These are phyloP conservation scores for Melozone crissalis DNA, from an alignment of 2,113 vertebrate genomes.

Conservation along the genomic window DNA sequence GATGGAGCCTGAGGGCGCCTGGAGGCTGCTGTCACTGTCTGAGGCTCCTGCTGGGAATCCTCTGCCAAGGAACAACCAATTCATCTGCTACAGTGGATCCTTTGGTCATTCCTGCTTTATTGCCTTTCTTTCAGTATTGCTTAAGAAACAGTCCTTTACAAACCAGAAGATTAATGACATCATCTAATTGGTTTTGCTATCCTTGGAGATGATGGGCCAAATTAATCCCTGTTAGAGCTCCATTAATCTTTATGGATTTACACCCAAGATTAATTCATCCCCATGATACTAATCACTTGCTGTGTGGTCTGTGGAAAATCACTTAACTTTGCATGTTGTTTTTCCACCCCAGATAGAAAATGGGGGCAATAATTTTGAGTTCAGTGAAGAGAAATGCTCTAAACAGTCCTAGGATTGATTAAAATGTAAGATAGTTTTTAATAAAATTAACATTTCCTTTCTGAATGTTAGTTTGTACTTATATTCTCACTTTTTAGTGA, in stretches of 20 bases:
- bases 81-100: background rate
- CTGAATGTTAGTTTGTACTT: background rate
- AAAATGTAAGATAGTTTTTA: background rate
- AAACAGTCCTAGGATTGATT: background rate
- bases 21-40: background rate
- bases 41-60: background rate
- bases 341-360: slow-evolving; percentile 8
- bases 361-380: background rate
- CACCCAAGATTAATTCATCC: slow-evolving; percentile 59
- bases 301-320: slow-evolving; percentile 60
- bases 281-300: slow-evolving; percentile 43
- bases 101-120: background rate
- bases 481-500: background rate
- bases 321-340: background rate
- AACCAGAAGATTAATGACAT: slow-evolving; percentile 57
- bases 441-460: background rate
- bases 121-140: background rate
- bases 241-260: slow-evolving; percentile 67
- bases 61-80: background rate
- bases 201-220: slow-evolving; percentile 59
- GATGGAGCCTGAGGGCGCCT: background rate
- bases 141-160: slow-evolving; percentile 34
- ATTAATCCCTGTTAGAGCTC: slow-evolving; percentile 56
- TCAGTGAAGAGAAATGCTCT: background rate
- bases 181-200: slow-evolving; percentile 61